Base-by-base conservation (phyloP, 2,797 vertebrate species). In the Hippoglossus hippoglossus region DNA sequence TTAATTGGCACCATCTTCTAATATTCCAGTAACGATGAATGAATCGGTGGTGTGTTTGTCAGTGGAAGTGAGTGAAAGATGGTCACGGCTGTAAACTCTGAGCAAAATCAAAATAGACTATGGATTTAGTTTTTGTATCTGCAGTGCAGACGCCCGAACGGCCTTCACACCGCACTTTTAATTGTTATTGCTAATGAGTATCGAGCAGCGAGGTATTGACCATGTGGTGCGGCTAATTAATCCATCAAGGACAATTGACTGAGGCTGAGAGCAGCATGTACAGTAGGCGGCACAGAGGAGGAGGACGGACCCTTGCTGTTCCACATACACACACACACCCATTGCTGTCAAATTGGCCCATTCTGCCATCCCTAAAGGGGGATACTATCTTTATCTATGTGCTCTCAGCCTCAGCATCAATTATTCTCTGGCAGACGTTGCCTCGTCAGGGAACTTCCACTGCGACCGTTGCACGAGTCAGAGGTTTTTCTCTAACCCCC, bases 221-320 rank as follows among this genome's bases (percentile, higher is more conserved):
- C 76, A 57, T 82, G 84, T 68, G 75, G 65, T 83, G 69, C 25
- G 28, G 69, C 86, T 90, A 90, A 91, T 90, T 75, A 90, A 91
- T 87, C 82, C 83, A 87, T 91, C 83, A 83, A 87, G 81, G 73
- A 87, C 75, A 59, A 89, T 63, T 73, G 82, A 89, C 75, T 69
- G 9, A 19, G 80, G 82, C 85, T 82, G 79, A 83, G 71, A 75
- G 79, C 84, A 82, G 77, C 77, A 57, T 73, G 69, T 76, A 74
- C 79, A 71, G 77, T 62, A 46, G 81, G 56, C 63, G 58, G 49
- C 79, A 76, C 6, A 26, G 47, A 75, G 47, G 68, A 77, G 66
- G 36, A 71, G 69, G 68, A 74, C 22, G 65, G 59, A 81, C 24
- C 16, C 76, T 71, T 54, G 67, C 75, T 81, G 63, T 80, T 65